Base-by-base conservation (phyloP, 2,113 vertebrate genomes). In the Atrichornis clamosus region DNA sequence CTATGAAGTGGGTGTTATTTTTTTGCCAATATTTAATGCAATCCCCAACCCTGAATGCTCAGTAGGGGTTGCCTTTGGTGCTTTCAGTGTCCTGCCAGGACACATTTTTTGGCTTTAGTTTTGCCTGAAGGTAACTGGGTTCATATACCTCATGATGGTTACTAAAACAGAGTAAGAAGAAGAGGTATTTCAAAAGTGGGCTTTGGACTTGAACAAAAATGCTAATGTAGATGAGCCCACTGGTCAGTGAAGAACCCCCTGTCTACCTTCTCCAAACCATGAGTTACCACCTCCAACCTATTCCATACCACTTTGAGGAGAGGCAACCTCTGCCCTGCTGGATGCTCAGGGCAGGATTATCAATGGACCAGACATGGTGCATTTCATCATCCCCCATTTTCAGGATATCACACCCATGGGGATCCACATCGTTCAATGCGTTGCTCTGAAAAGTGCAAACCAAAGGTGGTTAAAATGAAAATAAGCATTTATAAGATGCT, bases 291-390 rank as follows among this genome's bases (percentile, higher is more conserved):
- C 15, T 78, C 47, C 77, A 91, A 0, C 6, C 13, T 67, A 73
- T 56, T 28, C 33, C 3, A 1, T 15, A 60, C 6, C 33, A 59
- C 30, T 39, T 12, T n/a, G 53, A 73, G 37, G 26, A 85, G 46
- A 56, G 37, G 18, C 17, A 84, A 41, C 41, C 17, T 20, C 5
- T 39, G 17, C 16, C 49, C 49, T 83, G 27, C 9, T 49, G 32
- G 15, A 32, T 62, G 86, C 70, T 56, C 35, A 69, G 55, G 23
- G 49, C 37, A 60, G 41, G 39, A 32, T 83, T 68, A 44, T 41
- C 75, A 83, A 32, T 1, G 6, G 13, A 73, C 10, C 0, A 0
- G 35, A 85, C 24, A 44, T 0, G 0, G 3, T 53, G 12, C 21
- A 35, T 69, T 88, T 56, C 14, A 64, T 13, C 6, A 10, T 19